These are phyloP conservation scores for Venturia canescens DNA, from an alignment of 1,140 invertebrate genomes.

Conservation along the genomic window DNA sequence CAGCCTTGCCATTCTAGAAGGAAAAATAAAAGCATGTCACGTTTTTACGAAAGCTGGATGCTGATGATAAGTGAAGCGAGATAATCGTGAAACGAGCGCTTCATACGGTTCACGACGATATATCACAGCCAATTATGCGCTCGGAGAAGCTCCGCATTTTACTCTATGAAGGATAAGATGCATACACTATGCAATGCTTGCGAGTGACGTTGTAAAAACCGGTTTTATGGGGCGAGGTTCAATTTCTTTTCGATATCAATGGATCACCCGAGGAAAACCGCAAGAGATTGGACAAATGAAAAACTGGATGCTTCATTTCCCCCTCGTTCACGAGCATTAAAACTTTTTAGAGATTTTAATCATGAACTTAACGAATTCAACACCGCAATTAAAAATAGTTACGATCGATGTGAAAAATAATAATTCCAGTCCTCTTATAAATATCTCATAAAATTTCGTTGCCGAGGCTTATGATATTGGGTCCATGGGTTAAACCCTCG, in stretches of 20 bases:
- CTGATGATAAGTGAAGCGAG: slow-evolving; percentile 18
- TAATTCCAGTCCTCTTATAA: too few species aligned
- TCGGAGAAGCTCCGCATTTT: slow-evolving; percentile 26
- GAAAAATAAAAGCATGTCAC: background rate
- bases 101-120: slow-evolving; percentile 19
- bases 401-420: background rate
- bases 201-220: background rate
- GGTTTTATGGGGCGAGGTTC: slow-evolving; percentile 5
- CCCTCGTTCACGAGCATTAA: background rate
- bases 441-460: too few species aligned
- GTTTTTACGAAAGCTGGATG: background rate
- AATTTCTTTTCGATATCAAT: slow-evolving; percentile 14
- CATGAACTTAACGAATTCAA: background rate
- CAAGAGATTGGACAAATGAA: background rate
- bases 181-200: background rate
- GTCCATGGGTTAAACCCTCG: too few species aligned
- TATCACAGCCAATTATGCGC: slow-evolving; percentile 33
- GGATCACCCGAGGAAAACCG: background rate
- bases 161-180: background rate
- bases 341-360: background rate
- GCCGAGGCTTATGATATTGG: too few species aligned
- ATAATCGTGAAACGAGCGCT: slow-evolving; percentile 13
- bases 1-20: background rate
- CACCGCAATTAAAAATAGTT: background rate
- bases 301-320: background rate